Evolutionary conservation across 2,113 vertebrate genomes (phyloP).

Genomic region (Todiramphus chloris): DNA sequence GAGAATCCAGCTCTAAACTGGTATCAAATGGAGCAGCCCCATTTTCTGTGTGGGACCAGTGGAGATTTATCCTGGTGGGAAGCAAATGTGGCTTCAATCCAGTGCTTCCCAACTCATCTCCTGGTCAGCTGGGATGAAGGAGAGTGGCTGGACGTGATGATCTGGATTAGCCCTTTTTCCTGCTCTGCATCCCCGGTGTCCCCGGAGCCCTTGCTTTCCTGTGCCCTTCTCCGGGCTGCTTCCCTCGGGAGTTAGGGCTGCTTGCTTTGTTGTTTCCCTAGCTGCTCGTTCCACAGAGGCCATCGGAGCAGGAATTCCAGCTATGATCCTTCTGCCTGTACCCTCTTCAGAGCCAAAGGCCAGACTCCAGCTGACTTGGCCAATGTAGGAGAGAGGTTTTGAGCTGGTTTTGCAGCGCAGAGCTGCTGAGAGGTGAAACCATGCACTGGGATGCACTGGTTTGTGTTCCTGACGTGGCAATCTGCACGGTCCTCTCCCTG

Average conservation of each 20-base stretch:
- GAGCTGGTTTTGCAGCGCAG: neutral
- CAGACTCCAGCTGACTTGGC: slow-evolving; percentile 14
- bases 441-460: fast-evolving
- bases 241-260: neutral
- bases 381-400: too few relatives aligned
- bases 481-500: neutral
- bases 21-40: fast-evolving
- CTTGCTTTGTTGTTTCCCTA: neutral
- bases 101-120: neutral
- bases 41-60: neutral
- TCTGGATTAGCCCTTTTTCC: neutral
- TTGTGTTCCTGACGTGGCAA: neutral
- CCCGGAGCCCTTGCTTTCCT: neutral
- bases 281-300: neutral
- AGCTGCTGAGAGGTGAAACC: neutral
- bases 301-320: slow-evolving; percentile 37
- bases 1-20: neutral
- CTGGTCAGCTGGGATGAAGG: neutral
- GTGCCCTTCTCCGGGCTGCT: neutral
- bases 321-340: slow-evolving; percentile 43
- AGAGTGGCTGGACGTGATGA: neutral
- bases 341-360: neutral
- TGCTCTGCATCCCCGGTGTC: fast-evolving
- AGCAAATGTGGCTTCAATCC: neutral
- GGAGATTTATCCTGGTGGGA: neutral